phyloP scores from a whole-genome alignment of 2,113 vertebrate species.

The Aphyosemion australe region DNA sequence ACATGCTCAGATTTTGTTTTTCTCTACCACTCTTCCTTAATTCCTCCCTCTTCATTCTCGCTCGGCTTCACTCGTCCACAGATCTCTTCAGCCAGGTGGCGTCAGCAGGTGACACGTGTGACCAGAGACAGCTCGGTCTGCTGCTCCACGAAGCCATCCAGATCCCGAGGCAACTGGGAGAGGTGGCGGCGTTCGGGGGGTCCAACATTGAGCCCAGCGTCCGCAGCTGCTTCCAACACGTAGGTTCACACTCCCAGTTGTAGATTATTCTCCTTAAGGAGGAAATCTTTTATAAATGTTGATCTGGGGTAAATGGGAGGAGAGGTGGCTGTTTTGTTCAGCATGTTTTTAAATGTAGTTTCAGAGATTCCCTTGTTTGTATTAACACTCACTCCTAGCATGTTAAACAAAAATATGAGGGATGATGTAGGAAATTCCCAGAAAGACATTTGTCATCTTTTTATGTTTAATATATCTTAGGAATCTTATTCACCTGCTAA shows the following conservation, averaged over 20 bases:
- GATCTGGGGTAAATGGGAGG: no score
- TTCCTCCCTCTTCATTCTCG: neutral
- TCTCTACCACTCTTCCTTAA: neutral
- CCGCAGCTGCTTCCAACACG: conserved; percentile 96
- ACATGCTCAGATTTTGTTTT: conserved; percentile 17
- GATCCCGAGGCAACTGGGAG: conserved; percentile 93
- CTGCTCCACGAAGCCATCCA: conserved; percentile 95
- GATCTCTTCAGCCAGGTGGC: conserved; percentile 94
- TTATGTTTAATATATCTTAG: no score
- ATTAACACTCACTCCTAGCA: no score
- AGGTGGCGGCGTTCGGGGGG: conserved; percentile 95
- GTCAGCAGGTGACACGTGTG: conserved; percentile 88
- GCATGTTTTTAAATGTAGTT: no score
- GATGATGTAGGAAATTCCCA: no score
- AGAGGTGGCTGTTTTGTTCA: no score
- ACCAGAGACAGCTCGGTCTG: conserved; percentile 93
- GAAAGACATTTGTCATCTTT: no score
- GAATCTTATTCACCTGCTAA: no score
- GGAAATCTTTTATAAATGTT: no score
- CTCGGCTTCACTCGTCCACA: conserved; percentile 44
- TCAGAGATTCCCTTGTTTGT: no score
- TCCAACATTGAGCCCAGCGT: conserved; percentile 98
- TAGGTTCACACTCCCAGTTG: conserved; percentile 65
- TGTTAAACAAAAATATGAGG: no score
- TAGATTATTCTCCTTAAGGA: no score